phyloP scores from a whole-genome alignment of 1,140 invertebrate genomes.

The Cecropterus lyciades region DNA sequence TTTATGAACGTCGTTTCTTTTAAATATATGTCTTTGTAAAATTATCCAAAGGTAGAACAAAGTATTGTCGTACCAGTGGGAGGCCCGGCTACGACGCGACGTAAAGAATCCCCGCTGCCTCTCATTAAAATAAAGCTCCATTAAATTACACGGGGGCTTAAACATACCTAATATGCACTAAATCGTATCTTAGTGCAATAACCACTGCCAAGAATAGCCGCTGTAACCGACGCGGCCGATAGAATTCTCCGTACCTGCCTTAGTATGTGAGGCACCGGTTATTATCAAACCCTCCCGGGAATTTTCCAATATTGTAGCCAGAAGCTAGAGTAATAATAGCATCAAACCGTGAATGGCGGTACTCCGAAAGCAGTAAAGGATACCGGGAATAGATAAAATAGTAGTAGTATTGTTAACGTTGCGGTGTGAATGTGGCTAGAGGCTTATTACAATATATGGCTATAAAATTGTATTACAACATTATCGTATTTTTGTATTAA shows the following conservation, averaged over 20 bases:
- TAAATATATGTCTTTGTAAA: too few species aligned
- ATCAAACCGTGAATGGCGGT: constrained; percentile 8
- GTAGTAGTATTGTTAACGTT: neutral
- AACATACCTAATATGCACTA: constrained; percentile 17
- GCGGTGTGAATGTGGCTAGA: neutral
- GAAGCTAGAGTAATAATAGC: constrained; percentile 31
- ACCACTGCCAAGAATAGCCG: constrained; percentile 26
- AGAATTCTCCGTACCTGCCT: constrained; percentile 21
- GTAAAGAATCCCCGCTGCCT: neutral
- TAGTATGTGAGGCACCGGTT: constrained; percentile 24
- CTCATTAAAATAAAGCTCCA: constrained; percentile 1
- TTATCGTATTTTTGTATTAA: too few species aligned
- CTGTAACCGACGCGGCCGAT: constrained; percentile 21
- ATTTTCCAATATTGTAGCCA: constrained; percentile 35
- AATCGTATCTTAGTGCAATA: constrained; percentile 15
- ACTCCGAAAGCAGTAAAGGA: constrained; percentile 12
- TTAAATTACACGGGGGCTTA: constrained; percentile 1
- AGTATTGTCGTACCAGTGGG: too few species aligned
- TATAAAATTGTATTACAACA: too few species aligned
- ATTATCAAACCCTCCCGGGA: constrained; percentile 28
- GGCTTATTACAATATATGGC: neutral
- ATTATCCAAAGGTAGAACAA: too few species aligned
- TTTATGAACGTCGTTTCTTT: too few species aligned
- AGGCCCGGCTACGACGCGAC: too few species aligned
- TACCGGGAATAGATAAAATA: constrained; percentile 10